Conservation (phyloP, 1,140 invertebrate genomes). For the Phymastichus coffea region DNA sequence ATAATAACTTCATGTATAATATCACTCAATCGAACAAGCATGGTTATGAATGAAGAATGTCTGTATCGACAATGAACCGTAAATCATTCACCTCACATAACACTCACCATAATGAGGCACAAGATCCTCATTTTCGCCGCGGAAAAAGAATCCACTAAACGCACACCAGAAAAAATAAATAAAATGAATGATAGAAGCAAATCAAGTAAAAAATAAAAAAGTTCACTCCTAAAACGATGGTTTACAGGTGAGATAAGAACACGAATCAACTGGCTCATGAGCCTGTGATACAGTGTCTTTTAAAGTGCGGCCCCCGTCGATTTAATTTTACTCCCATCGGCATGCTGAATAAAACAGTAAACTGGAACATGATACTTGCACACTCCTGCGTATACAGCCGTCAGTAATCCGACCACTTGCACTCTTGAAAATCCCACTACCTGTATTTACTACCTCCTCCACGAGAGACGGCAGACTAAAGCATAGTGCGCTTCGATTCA, state of each 20-base stretch:
- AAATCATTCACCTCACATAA: background rate
- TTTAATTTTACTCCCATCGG: no score
- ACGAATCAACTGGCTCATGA: background rate
- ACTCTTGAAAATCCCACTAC: background rate
- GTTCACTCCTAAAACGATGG: no score
- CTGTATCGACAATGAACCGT: no score
- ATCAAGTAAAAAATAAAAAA: background rate
- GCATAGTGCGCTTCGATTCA: no score
- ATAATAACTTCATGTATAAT: no score
- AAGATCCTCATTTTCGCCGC: constrained; percentile 37
- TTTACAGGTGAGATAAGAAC: no score
- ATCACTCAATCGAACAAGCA: no score
- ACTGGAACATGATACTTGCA: constrained; percentile 3
- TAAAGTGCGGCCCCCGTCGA: background rate
- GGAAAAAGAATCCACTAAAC: background rate
- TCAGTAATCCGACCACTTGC: background rate
- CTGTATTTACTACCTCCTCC: no score
- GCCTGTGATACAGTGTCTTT: background rate
- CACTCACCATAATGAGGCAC: constrained; percentile 36
- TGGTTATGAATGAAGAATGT: background rate
- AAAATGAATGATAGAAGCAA: background rate
- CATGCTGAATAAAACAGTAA: background rate
- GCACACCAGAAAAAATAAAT: background rate
- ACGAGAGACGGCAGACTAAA: no score
- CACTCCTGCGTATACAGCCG: no score